These are phyloP conservation scores for Melanostigma gelatinosum DNA, from an alignment of 2,113 vertebrate genomes.

Conservation along the genomic window DNA sequence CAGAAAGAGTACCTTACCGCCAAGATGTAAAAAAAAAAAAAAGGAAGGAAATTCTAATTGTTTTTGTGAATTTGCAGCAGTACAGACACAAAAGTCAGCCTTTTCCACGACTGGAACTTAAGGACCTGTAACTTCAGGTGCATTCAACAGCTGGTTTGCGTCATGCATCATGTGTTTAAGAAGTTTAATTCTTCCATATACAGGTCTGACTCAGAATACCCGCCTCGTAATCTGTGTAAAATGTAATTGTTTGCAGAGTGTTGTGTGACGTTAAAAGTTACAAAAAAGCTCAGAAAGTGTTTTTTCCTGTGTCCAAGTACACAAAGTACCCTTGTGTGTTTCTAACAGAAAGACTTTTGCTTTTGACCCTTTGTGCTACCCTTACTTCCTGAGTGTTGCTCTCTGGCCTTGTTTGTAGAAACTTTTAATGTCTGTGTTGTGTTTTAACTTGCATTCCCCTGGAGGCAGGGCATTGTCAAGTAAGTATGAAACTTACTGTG, in stretches of 20 bases:
- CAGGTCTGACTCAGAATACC: too few species aligned
- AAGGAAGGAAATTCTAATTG: neutral
- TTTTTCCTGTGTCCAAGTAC: neutral
- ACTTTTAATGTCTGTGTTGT: conserved; percentile 91
- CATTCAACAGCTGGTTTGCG: too few species aligned
- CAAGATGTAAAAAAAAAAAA: neutral
- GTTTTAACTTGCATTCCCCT: conserved; percentile 97
- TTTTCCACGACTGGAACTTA: neutral
- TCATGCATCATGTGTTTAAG: too few species aligned
- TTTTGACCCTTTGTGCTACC: conserved; percentile 48
- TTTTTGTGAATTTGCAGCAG: neutral
- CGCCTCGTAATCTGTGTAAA: too few species aligned
- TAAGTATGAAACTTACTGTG: conserved; percentile 82
- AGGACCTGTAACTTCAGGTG: neutral
- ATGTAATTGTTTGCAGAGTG: too few species aligned
- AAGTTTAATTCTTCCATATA: too few species aligned
- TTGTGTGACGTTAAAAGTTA: too few species aligned
- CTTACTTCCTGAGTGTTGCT: conserved; percentile 60
- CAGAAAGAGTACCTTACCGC: too few species aligned
- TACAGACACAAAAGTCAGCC: neutral
- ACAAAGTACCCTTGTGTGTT: neutral
- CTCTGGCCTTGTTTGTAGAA: conserved; percentile 68
- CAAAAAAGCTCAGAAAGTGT: too few species aligned
- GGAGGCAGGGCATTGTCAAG: conserved; percentile 99
- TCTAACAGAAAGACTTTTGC: neutral